Evolutionary conservation across 2,888 invertebrate genomes (phyloP).

Genomic region (Cheilosia pagana): DNA sequence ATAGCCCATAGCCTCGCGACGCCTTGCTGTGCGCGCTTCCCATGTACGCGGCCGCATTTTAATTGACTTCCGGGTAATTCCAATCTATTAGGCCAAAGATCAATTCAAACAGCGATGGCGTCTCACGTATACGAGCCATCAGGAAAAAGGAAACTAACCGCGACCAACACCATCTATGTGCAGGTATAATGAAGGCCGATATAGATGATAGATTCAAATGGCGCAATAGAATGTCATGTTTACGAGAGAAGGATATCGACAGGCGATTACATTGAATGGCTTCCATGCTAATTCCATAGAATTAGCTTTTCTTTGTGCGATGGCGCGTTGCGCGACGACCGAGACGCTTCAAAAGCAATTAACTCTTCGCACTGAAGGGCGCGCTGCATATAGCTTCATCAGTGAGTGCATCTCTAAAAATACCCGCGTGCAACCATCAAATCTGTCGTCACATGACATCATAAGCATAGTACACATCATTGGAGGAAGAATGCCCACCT

Average conservation of each 20-base stretch:
- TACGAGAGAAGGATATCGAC: constrained; percentile 66
- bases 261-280: constrained; percentile 49
- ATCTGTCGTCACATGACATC: constrained; percentile 45
- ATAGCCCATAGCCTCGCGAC: constrained; percentile 32
- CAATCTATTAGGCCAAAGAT: constrained; percentile 65
- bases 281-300: constrained; percentile 64
- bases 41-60: constrained; percentile 33
- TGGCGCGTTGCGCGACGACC: neutral
- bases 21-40: constrained; percentile 26
- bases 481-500: constrained; percentile 51
- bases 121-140: constrained; percentile 40
- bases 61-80: constrained; percentile 72
- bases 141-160: constrained; percentile 59
- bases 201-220: constrained; percentile 65
- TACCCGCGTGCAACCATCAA: constrained; percentile 38
- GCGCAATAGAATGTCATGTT: constrained; percentile 48
- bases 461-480: constrained; percentile 1
- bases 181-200: constrained; percentile 48
- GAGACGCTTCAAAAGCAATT: constrained; percentile 54
- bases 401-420: constrained; percentile 66
- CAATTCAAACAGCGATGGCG: constrained; percentile 59
- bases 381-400: constrained; percentile 41
- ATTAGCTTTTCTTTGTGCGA: constrained; percentile 39
- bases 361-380: constrained; percentile 57
- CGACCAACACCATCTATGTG: constrained; percentile 38